Base-by-base conservation (phyloP, 2,888 invertebrate genomes). In the Aethes cnicana region DNA sequence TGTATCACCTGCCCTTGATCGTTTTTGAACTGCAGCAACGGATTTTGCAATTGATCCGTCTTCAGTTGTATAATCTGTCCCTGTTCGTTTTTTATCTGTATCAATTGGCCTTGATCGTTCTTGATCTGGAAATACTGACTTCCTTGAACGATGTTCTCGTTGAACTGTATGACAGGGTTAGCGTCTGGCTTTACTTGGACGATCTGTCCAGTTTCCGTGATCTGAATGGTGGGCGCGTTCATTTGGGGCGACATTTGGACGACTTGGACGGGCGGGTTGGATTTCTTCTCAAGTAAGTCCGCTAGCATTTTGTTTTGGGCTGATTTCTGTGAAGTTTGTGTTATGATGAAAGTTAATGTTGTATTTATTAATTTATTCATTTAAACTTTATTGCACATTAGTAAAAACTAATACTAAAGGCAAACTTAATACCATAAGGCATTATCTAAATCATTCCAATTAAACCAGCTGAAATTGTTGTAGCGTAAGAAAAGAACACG, bases 201-300 rank as follows among this genome's bases (percentile, higher is more conserved):
- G 1, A 89, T 89, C 67, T 89, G 88, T 2, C 89, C 89, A 0
- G 87, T 84, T 59, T 89, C 89, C 0, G 88, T 89, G 48, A 89
- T 89, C 62, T 89, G 89, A 3, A 89, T 89, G 2, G 88, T 89
- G 0, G 89, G 89, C 0, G 89, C 84, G 64, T 76, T 84, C n/a
- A 85, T 73, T 53, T 84, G 84, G 0, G 77, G 75, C 0, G 74
- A 72, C 88, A 88, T 86, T 71, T 88, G 89, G 0, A 89, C 85
- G 0, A 89, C 82, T 72, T 89, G 89, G 1, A 89, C 80, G 1
- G 91, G 91, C 0, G 91, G 91, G 57, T 89, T 85, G 0, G 91
- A 89, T 74, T 95, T 95, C 68, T 95, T 94, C 72, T 97, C 96
- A 2, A 97, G 84, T 42, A 96, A 81, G 74, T 96, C 96, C 0